A percentile compares a stretch with the other conserved stretches of the same genome.
phyloP scores from a whole-genome alignment of 2,888 invertebrate species.

The Zele albiditarsus region DNA sequence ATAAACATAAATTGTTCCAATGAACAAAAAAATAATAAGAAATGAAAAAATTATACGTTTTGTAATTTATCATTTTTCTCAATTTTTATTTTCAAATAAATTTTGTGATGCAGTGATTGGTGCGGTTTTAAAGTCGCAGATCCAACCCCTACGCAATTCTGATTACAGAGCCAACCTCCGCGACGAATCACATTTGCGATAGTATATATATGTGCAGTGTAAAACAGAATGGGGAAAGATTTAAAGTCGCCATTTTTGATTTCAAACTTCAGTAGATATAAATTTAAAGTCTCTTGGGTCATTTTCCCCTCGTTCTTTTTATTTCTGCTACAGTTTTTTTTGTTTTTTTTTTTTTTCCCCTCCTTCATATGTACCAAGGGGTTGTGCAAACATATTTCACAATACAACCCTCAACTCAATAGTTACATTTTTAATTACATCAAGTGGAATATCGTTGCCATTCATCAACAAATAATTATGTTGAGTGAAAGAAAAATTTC shows the following conservation, averaged over 20 bases:
- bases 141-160: constrained; percentile 1
- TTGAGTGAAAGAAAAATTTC: too few relatives aligned
- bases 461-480: background rate
- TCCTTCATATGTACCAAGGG: background rate
- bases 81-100: background rate
- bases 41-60: background rate
- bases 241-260: constrained; percentile 62
- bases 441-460: constrained; percentile 29
- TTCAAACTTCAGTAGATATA: background rate
- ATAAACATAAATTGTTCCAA: background rate
- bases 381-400: constrained; percentile 1
- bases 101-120: background rate
- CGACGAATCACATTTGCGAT: constrained; percentile 59
- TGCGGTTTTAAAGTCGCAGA: background rate
- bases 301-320: too few relatives aligned
- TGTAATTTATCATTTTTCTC: too few relatives aligned
- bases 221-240: constrained; percentile 55
- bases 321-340: too few relatives aligned
- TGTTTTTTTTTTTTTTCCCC: background rate
- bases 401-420: constrained; percentile 28
- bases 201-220: constrained; percentile 56
- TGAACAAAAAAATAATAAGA: too few relatives aligned
- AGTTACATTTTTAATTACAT: constrained; percentile 40
- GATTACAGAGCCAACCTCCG: constrained; percentile 62
- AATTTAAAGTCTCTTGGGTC: too few relatives aligned